These are phyloP conservation scores for Pterobdella sp. DNA, from an alignment of 2,888 invertebrate species.

Conservation along the genomic window DNA sequence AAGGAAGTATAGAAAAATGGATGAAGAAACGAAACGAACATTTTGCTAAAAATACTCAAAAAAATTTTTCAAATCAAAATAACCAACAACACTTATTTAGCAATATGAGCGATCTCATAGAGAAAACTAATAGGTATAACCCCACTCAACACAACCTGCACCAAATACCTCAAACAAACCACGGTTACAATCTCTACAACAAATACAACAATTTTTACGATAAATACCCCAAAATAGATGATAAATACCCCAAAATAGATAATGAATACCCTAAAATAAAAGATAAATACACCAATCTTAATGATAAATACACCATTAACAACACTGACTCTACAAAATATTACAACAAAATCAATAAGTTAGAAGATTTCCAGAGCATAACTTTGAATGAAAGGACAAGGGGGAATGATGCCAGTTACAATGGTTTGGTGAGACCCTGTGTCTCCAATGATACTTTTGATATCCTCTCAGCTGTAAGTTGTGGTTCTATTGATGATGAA, in stretches of 20 bases:
- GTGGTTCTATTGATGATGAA: no score
- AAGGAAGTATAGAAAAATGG: constrained; percentile 7
- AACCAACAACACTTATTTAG: not conserved
- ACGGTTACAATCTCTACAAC: not conserved
- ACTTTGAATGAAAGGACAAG: no score
- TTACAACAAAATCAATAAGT: not conserved
- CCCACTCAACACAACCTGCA: not conserved
- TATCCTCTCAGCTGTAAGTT: no score
- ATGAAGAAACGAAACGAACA: not conserved
- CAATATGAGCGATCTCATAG: not conserved
- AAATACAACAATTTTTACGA: not conserved
- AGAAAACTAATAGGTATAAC: not conserved
- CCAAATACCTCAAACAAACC: no score
- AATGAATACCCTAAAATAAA: not conserved
- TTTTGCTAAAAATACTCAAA: not conserved
- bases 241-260: not conserved
- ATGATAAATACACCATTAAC: not conserved
- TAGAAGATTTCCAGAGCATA: no score
- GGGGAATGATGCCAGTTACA: no score
- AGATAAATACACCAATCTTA: not conserved
- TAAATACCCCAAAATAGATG: not conserved
- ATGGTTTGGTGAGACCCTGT: no score
- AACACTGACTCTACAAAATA: not conserved
- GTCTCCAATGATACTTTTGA: no score
- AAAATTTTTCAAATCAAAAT: not conserved